Conservation (phyloP, 2,113 vertebrate genomes). For the Cynopterus brachyotis region DNA sequence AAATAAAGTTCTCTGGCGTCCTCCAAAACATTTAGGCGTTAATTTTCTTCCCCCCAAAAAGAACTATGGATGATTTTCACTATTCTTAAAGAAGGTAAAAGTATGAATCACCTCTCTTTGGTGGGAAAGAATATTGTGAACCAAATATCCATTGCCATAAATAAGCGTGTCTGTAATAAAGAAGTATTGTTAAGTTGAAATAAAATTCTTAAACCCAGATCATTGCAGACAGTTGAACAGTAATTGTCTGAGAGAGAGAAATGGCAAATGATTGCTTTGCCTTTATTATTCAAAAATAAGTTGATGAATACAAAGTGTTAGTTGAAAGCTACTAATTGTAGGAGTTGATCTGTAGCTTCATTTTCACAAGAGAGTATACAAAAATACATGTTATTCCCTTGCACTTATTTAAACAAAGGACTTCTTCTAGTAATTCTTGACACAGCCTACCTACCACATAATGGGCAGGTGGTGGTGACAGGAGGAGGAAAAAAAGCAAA, state of each 20-base stretch:
- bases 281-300: neutral
- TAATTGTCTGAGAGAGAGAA: neutral
- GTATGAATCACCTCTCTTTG: neutral
- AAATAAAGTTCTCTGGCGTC: neutral
- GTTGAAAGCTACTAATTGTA: neutral
- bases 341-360: neutral
- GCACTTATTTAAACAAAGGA: neutral
- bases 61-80: neutral
- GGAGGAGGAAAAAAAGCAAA: fast-evolving
- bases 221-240: neutral
- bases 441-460: neutral
- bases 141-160: neutral
- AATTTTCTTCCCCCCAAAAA: neutral
- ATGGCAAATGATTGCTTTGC: neutral
- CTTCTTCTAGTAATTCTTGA: neutral
- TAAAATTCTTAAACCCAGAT: neutral
- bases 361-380: neutral
- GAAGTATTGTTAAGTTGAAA: slow-evolving; percentile 7
- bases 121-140: neutral
- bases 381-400: neutral
- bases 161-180: neutral
- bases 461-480: neutral
- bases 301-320: neutral
- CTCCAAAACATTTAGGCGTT: neutral
- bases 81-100: neutral